Percentiles rank a stretch among this genome's conserved stretches.
Evolutionary conservation across 1,140 invertebrate genomes (phyloP).

Genomic region (Anthonomus grandis): DNA sequence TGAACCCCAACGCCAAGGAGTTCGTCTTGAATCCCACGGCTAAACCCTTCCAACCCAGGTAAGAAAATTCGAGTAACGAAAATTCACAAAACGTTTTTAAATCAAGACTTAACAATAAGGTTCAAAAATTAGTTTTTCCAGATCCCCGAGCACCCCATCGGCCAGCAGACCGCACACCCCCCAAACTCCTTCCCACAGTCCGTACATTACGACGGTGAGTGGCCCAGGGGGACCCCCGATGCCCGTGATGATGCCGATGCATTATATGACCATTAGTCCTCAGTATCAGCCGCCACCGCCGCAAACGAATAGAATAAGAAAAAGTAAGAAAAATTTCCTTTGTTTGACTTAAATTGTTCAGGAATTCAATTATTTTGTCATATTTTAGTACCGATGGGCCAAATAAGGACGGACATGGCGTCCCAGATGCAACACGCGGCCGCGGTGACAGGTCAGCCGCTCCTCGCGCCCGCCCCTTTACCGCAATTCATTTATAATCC

Average conservation of each 20-base stretch:
- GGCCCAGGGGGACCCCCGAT: conserved; percentile 44
- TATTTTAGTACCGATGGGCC: conserved; percentile 57
- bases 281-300: conserved; percentile 45
- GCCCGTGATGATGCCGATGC: conserved; percentile 44
- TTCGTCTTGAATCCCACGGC: conserved; percentile 79
- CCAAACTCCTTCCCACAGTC: conserved; percentile 65
- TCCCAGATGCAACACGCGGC: conserved; percentile 71
- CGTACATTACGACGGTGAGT: conserved; percentile 41
- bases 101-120: neutral
- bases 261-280: conserved; percentile 39
- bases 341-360: neutral
- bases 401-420: conserved; percentile 59
- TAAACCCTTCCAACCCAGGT: conserved; percentile 76
- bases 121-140: conserved; percentile 36
- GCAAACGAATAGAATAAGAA: conserved; percentile 43
- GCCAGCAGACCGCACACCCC: conserved; percentile 77
- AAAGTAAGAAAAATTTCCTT: conserved; percentile 40
- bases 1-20: conserved; percentile 87
- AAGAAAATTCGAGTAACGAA: conserved; percentile 14
- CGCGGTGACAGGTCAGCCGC: conserved; percentile 77
- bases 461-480: conserved; percentile 72
- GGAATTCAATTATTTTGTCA: neutral
- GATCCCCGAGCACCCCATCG: conserved; percentile 64
- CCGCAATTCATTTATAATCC: conserved; percentile 56
- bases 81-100: neutral